Base-by-base conservation (phyloP, 1,140 invertebrate genomes). In the Trichonephila clavipes region DNA sequence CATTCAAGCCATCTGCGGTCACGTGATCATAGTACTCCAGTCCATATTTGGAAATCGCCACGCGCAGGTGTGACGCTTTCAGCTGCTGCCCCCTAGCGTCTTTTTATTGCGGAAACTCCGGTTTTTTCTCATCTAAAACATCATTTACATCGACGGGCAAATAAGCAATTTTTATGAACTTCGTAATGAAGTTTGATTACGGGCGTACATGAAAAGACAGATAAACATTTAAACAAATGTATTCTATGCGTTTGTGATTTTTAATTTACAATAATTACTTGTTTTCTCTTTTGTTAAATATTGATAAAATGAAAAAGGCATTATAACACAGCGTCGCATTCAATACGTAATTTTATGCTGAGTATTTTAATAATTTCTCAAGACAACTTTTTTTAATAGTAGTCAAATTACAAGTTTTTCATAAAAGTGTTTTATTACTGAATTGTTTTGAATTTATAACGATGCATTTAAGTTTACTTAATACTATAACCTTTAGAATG, bases 31-130 rank as follows among this genome's bases (percentile, higher is more conserved):
- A 87, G 91, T 92, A 92, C 83, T 61, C 91, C 64, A 40, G n/a
- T 85, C 81, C 91, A 85, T 92, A 92, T 87, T 61, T 87, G 62
- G 83, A 87, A 92, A 62, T 87, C 34, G 64, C 91, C 83, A 92
- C 91, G 91, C 62, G 82, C 91, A 92, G 91, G 91, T 92, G 82
- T 72, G 64, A 87, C 34, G 81, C 91, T 83, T 92, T 58, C 62
- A 40, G 91, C 82, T 92, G 91, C 91, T 92, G 91, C 91, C 91
- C 90, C 91, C 91, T 92, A 59, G 82, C 81, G 91, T 44, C 69
- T 8, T 44, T 90, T 62, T 81, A 24, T 12, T 40, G 72, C 51
- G 58, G 58, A 81, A 81, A 61, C 89, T 61, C 89, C 14, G 40
- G 34, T 44, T n/a, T 66, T 69, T 59, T n/a, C 24, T 44, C 6